Evolutionary conservation across 2,888 invertebrate genomes (phyloP).

Genomic region (Unio pictorum): DNA sequence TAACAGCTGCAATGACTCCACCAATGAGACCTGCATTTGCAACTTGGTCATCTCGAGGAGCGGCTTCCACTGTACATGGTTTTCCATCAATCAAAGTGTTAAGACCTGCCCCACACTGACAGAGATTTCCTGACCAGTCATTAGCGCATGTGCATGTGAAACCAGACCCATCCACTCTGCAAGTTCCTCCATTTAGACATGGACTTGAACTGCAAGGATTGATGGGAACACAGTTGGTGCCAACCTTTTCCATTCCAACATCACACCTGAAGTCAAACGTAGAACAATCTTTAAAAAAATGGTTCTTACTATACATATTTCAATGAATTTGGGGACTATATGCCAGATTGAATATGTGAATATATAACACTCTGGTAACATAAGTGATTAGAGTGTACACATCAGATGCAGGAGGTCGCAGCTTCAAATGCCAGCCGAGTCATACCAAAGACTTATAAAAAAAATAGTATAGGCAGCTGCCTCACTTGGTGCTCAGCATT

Average conservation of each 20-base stretch:
- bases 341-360: not conserved
- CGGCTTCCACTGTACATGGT: slow-evolving; percentile 2
- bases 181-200: slow-evolving; percentile 73
- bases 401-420: too few relatives aligned
- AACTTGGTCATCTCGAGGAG: slow-evolving; percentile 65
- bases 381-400: too few relatives aligned
- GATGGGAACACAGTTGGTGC: slow-evolving; percentile 21
- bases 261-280: slow-evolving; percentile 21
- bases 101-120: slow-evolving; percentile 95
- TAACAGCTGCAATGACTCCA: slow-evolving; percentile 96
- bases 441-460: too few relatives aligned
- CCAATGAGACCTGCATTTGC: slow-evolving; percentile 81
- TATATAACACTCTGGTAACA: too few relatives aligned
- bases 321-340: not conserved
- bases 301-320: not conserved
- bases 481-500: too few relatives aligned
- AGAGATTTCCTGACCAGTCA: slow-evolving; percentile 73
- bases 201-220: slow-evolving; percentile 55
- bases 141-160: slow-evolving; percentile 12
- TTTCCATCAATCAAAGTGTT: slow-evolving; percentile 77
- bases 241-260: slow-evolving; percentile 13
- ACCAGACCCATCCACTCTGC: slow-evolving; percentile 12
- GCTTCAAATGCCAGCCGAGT: too few relatives aligned
- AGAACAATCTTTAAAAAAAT: not conserved
- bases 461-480: too few relatives aligned